Conservation (phyloP, 2,797 vertebrate species). For the Lacerta viridis region DNA sequence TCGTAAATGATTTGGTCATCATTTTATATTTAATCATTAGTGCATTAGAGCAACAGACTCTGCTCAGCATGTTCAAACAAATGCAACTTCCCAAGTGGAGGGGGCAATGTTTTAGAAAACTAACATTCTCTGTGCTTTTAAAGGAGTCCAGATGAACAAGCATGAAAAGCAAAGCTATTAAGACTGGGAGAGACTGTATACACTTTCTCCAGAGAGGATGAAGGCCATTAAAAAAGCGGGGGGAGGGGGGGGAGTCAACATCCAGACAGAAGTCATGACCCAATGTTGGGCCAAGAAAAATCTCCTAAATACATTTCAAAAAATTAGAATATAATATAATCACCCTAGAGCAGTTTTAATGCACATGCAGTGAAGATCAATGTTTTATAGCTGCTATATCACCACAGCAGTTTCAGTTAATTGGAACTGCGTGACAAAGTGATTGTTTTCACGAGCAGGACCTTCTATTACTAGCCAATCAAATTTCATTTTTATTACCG, state of each 20-base stretch:
- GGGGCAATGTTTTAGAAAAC: constrained; percentile 38
- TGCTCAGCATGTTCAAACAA: constrained; percentile 36
- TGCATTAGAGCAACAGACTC: constrained; percentile 40
- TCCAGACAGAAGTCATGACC: constrained; percentile 40
- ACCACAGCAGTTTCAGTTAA: constrained; percentile 58
- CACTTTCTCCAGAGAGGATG: constrained; percentile 20
- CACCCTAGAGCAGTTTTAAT: constrained; percentile 48
- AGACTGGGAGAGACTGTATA: neutral
- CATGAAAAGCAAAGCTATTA: neutral
- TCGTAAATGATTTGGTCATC: neutral
- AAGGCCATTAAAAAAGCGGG: neutral
- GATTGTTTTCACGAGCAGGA: constrained; percentile 57
- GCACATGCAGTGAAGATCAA: constrained; percentile 48
- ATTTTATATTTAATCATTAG: constrained; percentile 27
- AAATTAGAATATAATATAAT: constrained; percentile 60
- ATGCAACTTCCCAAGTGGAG: neutral
- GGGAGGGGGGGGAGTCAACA: neutral
- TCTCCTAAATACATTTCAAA: constrained; percentile 62
- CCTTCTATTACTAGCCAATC: constrained; percentile 60
- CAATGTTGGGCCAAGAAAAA: constrained; percentile 55
- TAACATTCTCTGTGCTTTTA: constrained; percentile 9
- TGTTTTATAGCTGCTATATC: constrained; percentile 55
- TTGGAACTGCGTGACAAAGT: constrained; percentile 59
- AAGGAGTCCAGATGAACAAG: constrained; percentile 32
- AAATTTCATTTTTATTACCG: constrained; percentile 74